phyloP scores from a whole-genome alignment of 2,888 invertebrate genomes.

The Leucozona laternaria region DNA sequence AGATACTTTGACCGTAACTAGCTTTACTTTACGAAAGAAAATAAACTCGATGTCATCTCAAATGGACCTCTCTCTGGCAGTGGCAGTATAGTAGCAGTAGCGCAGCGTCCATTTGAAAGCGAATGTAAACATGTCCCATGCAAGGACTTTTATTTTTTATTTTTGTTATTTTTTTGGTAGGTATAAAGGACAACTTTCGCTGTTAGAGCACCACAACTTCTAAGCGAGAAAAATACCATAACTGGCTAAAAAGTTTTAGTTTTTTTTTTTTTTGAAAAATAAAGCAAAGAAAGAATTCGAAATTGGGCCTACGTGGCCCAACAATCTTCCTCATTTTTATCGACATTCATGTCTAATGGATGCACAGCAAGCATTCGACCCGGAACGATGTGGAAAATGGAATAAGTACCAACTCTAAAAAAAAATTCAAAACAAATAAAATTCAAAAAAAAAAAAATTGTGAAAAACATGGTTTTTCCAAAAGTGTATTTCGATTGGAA shows the following conservation, averaged over 20 bases:
- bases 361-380: constrained; percentile 42
- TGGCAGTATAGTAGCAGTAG: neutral
- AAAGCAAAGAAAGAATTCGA: constrained; percentile 4
- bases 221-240: constrained; percentile 29
- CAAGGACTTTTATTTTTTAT: constrained; percentile 14
- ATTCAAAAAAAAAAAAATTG: constrained; percentile 3
- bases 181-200: constrained; percentile 54
- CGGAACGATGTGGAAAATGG: constrained; percentile 34
- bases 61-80: neutral
- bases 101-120: constrained; percentile 3
- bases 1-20: constrained; percentile 43
- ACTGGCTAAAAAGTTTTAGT: constrained; percentile 2
- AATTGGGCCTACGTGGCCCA: constrained; percentile 49
- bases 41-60: constrained; percentile 31
- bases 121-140: constrained; percentile 42
- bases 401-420: constrained; percentile 23
- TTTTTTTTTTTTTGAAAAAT: neutral
- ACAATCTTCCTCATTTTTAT: constrained; percentile 40
- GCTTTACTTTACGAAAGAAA: constrained; percentile 31
- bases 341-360: constrained; percentile 59
- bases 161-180: constrained; percentile 10
- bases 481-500: constrained; percentile 74
- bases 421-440: constrained; percentile 7
- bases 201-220: constrained; percentile 37
- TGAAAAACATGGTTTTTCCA: constrained; percentile 32